Conservation (phyloP, 2,113 vertebrate species). For the Gymnobelideus leadbeateri region DNA sequence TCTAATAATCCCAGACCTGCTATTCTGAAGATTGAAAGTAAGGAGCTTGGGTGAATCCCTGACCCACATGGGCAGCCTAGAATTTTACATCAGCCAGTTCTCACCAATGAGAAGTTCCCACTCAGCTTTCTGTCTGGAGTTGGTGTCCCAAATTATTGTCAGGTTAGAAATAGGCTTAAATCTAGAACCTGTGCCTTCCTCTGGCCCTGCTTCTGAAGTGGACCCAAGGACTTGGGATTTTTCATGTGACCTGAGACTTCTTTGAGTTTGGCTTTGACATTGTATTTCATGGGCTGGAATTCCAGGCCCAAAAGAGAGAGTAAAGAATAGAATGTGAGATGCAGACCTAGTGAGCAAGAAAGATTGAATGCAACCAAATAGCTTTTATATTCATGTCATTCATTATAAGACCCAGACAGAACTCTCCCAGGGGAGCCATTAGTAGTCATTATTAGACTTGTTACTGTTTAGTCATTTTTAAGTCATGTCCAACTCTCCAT, state of each 20-base stretch:
- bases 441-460: neutral
- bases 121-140: neutral
- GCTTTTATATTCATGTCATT: neutral
- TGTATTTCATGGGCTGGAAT: neutral
- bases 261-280: neutral
- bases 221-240: neutral
- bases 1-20: neutral
- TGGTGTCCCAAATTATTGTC: neutral
- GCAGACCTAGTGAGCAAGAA: neutral
- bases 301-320: neutral
- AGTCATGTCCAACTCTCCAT: neutral
- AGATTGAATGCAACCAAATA: neutral
- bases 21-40: neutral
- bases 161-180: neutral
- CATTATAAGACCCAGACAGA: neutral
- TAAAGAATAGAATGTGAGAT: neutral
- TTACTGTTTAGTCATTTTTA: too few relatives aligned
- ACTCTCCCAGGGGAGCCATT: neutral
- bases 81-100: neutral
- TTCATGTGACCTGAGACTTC: neutral
- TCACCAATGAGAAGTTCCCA: neutral
- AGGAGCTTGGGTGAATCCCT: neutral
- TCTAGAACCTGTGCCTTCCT: neutral
- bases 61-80: neutral
- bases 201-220: neutral